Conservation (phyloP, 1,140 invertebrate genomes). For the Paracyclopina nana region DNA sequence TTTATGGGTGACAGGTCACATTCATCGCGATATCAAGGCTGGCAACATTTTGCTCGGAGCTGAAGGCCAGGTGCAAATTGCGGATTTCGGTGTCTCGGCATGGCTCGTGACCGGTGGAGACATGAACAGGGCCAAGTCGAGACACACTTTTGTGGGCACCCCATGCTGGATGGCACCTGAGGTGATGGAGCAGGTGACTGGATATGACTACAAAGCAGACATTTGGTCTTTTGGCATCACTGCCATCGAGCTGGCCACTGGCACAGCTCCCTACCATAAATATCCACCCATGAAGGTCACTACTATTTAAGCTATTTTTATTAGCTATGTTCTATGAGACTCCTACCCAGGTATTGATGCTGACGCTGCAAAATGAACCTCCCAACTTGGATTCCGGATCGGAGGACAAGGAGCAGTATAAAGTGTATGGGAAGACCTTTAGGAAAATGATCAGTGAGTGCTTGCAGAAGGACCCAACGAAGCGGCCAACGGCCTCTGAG, state of each 20-base stretch:
- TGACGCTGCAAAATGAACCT: constrained; percentile 94
- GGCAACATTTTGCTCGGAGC: constrained; percentile 94
- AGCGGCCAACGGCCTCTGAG: constrained; percentile 73
- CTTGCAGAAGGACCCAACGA: constrained; percentile 45
- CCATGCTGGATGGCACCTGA: constrained; percentile 99
- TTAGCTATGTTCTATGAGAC: neutral
- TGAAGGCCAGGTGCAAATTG: constrained; percentile 95
- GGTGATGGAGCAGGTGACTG: constrained; percentile 97
- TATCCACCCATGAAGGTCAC: constrained; percentile 99
- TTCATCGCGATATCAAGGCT: constrained; percentile 62
- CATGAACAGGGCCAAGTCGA: constrained; percentile 47
- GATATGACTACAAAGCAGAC: constrained; percentile 98
- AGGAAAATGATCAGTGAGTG: constrained; percentile 86
- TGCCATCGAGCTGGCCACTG: constrained; percentile 94
- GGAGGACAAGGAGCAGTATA: constrained; percentile 93
- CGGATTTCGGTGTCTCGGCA: constrained; percentile 79
- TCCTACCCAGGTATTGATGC: constrained; percentile 86
- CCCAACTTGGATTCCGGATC: constrained; percentile 85
- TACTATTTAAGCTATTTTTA: constrained; percentile 23
- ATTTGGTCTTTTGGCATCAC: constrained; percentile 99
- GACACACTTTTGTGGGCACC: constrained; percentile 43
- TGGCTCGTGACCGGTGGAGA: constrained; percentile 79
- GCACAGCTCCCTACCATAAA: constrained; percentile 95
- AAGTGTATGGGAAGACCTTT: constrained; percentile 90
- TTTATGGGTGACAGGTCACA: no score